Base-by-base conservation (phyloP, 2,113 vertebrate species). In the Lipotes vexillifer region DNA sequence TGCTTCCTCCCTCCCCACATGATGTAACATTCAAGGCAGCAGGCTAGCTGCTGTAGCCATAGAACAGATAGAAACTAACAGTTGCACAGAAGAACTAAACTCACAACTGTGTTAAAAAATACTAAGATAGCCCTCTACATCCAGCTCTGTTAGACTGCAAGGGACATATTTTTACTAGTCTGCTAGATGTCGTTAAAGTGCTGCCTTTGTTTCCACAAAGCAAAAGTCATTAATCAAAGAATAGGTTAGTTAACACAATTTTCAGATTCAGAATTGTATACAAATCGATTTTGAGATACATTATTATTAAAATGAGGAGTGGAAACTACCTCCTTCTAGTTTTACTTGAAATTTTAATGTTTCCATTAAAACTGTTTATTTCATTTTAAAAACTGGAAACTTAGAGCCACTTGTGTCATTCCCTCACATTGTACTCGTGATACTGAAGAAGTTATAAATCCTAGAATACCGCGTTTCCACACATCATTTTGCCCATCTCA, bases 311-410 rank as follows among this genome's bases (percentile, higher is more conserved):
- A 89, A 71, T 9, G 38, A 63, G 71, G 2, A 20, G 36, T 85
- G 31, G 66, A 83, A 83, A 77, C 20, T 27, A 68, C 65, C 44
- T 87, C 31, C 68, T 90, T 96, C 96, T 88, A 77, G 84, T 93
- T 96, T 96, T 93, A 69, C 55, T 94, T 81, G 46, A 83, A 89
- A 92, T 81, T 82, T 68, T 31, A 91, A 92, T 66, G 77, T 69
- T 89, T 77, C 33, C 25, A 71, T 74, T 88, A 82, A 91, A 90
- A 91, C 15, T 33, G 4, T 83, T 93, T 81, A 75, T 66, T 90
- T 94, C 4, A 13, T 95, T 87, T 61, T 3, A 18, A 65, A 81
- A 96, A 96, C 86, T 14, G 66, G 65, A 74, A 81, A 66, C 25
- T 89, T 66, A 61, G 52, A 75, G n/a, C n/a, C 31, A 71, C 11